Conservation (phyloP, 1,140 invertebrate species). For the Anagrus nilaparvatae region DNA sequence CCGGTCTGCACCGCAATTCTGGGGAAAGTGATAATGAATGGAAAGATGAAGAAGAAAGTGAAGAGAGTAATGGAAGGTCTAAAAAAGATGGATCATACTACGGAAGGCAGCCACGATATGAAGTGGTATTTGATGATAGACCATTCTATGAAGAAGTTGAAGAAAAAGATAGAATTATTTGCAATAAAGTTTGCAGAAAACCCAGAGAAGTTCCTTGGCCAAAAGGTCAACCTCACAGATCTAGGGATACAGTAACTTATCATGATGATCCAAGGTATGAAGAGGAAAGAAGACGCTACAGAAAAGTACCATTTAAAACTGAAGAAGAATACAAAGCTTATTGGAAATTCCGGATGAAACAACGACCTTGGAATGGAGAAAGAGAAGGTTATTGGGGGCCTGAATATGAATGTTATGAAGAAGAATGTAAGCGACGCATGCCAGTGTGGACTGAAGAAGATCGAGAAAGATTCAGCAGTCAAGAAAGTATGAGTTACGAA, state of each 20-base stretch:
- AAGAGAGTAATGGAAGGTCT: constrained; percentile 33
- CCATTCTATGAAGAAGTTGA: constrained; percentile 28
- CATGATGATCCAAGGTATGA: constrained; percentile 38
- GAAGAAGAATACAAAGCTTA: constrained; percentile 37
- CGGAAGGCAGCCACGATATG: constrained; percentile 23
- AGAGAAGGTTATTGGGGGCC: constrained; percentile 28
- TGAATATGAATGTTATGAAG: constrained; percentile 34
- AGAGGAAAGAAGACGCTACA: constrained; percentile 32
- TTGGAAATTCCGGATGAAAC: constrained; percentile 34
- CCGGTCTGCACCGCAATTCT: constrained; percentile 26
- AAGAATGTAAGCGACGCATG: constrained; percentile 32
- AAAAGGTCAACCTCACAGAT: constrained; percentile 23
- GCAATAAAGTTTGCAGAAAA: constrained; percentile 29
- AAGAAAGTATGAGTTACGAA: constrained; percentile 44
- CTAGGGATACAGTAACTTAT: constrained; percentile 31
- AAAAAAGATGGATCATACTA: constrained; percentile 24
- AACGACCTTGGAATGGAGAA: constrained; percentile 30
- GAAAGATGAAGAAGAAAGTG: constrained; percentile 39
- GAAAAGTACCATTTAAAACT: constrained; percentile 34
- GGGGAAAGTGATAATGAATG: constrained; percentile 41
- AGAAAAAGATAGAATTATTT: constrained; percentile 27
- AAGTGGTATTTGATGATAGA: constrained; percentile 25
- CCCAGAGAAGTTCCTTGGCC: constrained; percentile 25
- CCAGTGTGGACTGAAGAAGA: constrained; percentile 36
- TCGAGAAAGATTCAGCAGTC: constrained; percentile 43